Evolutionary conservation across 2,113 vertebrate genomes (phyloP).

Genomic region (Myocastor coypus): DNA sequence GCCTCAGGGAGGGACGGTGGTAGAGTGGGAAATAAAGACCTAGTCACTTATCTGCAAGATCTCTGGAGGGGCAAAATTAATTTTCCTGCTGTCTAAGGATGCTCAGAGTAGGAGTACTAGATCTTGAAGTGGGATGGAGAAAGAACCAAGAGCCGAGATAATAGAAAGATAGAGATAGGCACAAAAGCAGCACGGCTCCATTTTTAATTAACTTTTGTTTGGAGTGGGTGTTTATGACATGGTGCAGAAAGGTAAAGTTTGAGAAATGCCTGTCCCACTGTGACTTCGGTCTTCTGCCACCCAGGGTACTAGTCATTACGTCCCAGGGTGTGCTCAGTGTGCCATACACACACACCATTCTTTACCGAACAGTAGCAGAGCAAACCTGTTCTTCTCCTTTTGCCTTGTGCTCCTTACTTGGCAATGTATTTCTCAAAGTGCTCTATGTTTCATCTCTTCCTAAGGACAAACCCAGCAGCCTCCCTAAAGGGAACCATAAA

Average conservation of each 20-base stretch:
- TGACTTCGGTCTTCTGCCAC: background rate
- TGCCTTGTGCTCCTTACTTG: background rate
- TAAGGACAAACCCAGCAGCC: background rate
- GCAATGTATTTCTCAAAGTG: background rate
- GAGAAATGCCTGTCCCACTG: background rate
- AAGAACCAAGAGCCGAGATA: background rate
- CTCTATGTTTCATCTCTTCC: background rate
- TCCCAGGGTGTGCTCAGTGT: background rate
- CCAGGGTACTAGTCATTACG: background rate
- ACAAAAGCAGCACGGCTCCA: background rate
- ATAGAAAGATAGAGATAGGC: background rate
- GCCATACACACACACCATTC: background rate
- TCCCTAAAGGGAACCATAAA: background rate
- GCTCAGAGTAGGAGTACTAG: background rate
- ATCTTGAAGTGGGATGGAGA: conserved; percentile 56
- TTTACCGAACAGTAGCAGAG: background rate
- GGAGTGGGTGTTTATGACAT: background rate
- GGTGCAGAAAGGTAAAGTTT: background rate
- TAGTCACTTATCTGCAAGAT: conserved; percentile 1
- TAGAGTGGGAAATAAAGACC: background rate
- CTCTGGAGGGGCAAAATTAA: conserved; percentile 23
- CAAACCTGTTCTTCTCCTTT: background rate
- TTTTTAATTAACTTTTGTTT: conserved; percentile 48
- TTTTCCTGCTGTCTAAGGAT: conserved; percentile 37
- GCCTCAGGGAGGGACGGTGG: background rate